A percentile compares a stretch with the other conserved stretches of the same genome.
Evolutionary conservation across 1,140 invertebrate species (phyloP).

Genomic region (Ostrea edulis): DNA sequence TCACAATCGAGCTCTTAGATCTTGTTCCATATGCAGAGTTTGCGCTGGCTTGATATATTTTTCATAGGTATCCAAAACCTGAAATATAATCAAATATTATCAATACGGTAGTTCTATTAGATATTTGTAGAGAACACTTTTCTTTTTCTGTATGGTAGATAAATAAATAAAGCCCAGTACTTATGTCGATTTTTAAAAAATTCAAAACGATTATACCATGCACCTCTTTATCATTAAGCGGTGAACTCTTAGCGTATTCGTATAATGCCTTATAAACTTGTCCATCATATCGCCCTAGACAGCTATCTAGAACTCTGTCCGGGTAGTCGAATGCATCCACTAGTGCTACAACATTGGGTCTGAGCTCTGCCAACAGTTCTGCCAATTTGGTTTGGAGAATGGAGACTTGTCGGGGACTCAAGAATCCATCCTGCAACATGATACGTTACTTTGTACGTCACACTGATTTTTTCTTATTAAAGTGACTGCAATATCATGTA

Average conservation of each 20-base stretch:
- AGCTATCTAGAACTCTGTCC: conserved; percentile 90
- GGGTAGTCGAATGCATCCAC: conserved; percentile 95
- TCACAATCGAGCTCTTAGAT: neutral
- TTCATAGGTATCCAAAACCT: conserved; percentile 50
- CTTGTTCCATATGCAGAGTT: neutral
- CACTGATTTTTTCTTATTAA: no score
- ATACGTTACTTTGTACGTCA: no score
- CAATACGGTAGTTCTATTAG: no score
- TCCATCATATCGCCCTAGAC: conserved; percentile 93
- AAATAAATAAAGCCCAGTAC: neutral
- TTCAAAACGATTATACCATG: neutral
- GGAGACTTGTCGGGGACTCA: conserved; percentile 82
- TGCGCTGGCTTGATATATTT: conserved; percentile 46
- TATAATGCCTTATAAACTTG: conserved; percentile 94
- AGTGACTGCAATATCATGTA: no score
- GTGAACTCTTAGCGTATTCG: conserved; percentile 90
- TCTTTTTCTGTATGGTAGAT: neutral
- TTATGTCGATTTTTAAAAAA: neutral
- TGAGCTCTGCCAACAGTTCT: conserved; percentile 85
- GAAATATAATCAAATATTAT: neutral
- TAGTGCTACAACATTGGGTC: conserved; percentile 93
- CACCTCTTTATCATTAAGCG: conserved; percentile 88
- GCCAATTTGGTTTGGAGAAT: conserved; percentile 86
- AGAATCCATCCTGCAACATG: conserved; percentile 68
- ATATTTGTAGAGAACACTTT: neutral